phyloP scores from a whole-genome alignment of 2,113 vertebrate species.

The Cyanistes caeruleus region DNA sequence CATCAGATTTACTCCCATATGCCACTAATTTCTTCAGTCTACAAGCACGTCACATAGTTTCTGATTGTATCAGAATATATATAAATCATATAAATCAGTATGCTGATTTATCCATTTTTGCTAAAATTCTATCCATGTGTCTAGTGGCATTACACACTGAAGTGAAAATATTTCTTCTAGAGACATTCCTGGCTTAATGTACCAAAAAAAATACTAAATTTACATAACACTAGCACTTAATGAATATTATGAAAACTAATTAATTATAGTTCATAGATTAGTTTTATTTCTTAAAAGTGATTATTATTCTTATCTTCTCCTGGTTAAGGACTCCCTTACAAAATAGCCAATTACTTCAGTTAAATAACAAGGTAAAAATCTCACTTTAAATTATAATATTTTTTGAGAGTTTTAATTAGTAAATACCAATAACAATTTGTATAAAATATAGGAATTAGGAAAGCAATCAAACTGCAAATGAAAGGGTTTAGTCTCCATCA shows the following conservation, averaged over 20 bases:
- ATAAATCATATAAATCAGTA: too few relatives aligned
- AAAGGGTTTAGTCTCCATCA: neutral
- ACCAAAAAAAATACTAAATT: neutral
- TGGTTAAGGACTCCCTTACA: neutral
- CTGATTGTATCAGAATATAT: too few relatives aligned
- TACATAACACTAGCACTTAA: neutral
- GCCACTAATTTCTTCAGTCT: neutral
- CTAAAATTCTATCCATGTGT: neutral
- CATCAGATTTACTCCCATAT: neutral
- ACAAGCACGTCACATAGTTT: neutral
- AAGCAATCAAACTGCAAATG: neutral
- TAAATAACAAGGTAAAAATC: neutral
- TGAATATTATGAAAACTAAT: accelerated
- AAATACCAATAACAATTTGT: neutral
- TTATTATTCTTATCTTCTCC: neutral
- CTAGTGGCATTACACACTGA: neutral
- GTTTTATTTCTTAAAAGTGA: neutral
- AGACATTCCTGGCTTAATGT: neutral
- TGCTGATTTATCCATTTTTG: neutral
- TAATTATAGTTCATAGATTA: neutral
- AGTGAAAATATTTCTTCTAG: neutral
- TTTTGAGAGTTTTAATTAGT: neutral
- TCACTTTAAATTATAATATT: neutral
- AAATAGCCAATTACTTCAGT: neutral
- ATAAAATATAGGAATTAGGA: neutral